These are phyloP conservation scores for Trilocha varians DNA, from an alignment of 2,888 invertebrate species.

Conservation along the genomic window DNA sequence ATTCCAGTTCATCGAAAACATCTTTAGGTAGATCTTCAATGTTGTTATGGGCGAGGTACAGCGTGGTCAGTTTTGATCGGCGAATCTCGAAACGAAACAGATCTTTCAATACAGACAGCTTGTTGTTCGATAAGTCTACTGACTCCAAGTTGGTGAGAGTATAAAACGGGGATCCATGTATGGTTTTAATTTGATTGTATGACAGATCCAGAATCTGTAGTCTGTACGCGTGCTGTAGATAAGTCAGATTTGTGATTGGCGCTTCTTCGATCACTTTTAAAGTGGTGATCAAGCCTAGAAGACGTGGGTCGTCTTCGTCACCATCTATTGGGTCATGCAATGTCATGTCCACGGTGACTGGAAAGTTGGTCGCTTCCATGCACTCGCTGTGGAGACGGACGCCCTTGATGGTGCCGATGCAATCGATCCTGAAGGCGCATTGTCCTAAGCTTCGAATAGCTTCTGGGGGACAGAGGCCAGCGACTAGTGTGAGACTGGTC, in stretches of 20 bases:
- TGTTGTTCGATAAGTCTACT: conserved; percentile 44
- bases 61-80: conserved; percentile 34
- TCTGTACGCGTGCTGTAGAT: conserved; percentile 36
- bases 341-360: conserved; percentile 14
- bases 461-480: conserved; percentile 32
- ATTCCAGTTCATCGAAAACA: conserved; percentile 38
- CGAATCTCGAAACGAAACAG: conserved; percentile 40
- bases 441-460: conserved; percentile 21
- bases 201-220: conserved; percentile 33
- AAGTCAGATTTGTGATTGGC: conserved; percentile 30
- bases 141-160: conserved; percentile 32
- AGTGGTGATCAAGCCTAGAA: conserved; percentile 35
- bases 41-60: conserved; percentile 38
- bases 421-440: conserved; percentile 38
- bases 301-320: conserved; percentile 26
- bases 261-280: conserved; percentile 34
- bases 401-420: conserved; percentile 29
- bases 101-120: conserved; percentile 30
- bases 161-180: conserved; percentile 35
- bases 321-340: conserved; percentile 29
- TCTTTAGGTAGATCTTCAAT: conserved; percentile 33
- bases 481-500: conserved; percentile 18
- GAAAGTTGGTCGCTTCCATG: conserved; percentile 30
- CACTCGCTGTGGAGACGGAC: conserved; percentile 34
- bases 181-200: conserved; percentile 31